phyloP scores from a whole-genome alignment of 2,113 vertebrate genomes.

The Pangasianodon gigas region DNA sequence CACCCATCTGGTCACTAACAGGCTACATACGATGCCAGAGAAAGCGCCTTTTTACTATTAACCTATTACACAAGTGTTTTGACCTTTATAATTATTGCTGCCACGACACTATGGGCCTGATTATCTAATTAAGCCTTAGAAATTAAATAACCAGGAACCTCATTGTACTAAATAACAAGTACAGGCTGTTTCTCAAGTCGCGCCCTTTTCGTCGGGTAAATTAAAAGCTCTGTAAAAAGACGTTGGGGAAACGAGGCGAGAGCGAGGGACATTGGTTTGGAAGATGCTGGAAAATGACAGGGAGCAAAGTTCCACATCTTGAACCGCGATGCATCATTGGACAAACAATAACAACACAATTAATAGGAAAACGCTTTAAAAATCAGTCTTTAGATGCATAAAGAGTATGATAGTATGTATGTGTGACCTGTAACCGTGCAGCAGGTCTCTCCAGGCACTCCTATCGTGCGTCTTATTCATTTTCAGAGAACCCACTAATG shows the following conservation, averaged over 20 bases:
- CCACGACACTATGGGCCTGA: not conserved
- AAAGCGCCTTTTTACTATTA: not conserved
- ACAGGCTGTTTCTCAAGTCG: not conserved
- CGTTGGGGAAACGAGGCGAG: not conserved
- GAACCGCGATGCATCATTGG: not conserved
- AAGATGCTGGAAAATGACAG: not conserved
- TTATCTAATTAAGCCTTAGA: constrained; percentile 15
- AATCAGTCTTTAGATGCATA: not conserved
- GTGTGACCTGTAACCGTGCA: not conserved
- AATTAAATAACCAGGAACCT: not conserved
- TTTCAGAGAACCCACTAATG: constrained; percentile 69
- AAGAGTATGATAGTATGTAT: not conserved
- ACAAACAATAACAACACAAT: not conserved
- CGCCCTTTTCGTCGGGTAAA: not conserved
- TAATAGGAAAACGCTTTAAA: not conserved
- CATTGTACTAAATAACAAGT: not conserved
- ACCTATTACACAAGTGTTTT: not conserved
- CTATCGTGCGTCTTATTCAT: constrained; percentile 55
- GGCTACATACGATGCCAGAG: not conserved
- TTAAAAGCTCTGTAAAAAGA: not conserved
- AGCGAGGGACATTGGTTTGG: not conserved
- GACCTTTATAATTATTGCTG: constrained; percentile 29
- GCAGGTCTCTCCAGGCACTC: constrained; percentile 42
- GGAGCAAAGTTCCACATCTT: not conserved
- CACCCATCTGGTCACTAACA: not conserved